Evolutionary conservation across 2,888 invertebrate genomes (phyloP), one percentile per base, ranked within the genome.

Genomic region (Caenorhabditis zanzibari): DNA sequence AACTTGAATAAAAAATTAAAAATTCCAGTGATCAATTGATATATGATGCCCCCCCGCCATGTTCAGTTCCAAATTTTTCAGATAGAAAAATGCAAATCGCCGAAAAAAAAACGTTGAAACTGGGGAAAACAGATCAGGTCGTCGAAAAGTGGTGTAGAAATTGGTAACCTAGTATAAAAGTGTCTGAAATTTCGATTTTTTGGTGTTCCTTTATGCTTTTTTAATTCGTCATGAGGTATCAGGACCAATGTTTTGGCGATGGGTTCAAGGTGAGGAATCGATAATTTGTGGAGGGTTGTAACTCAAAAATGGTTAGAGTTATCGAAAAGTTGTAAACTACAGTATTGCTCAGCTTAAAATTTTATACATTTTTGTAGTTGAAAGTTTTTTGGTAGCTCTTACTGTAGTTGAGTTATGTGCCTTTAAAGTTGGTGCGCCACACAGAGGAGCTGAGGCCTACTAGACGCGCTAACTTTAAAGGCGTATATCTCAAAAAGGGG

Each of bases 241-340:
- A 77, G 26, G 52, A 77, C 22, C 69, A 77, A 52, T 77, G 77
- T 26, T 77, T 71, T 32, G 77, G 77, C 12, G 19, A 38, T 16
- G 69, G 63, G 0, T 26, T 28, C 28, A 77, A 71, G 68, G 77
- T 77, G 28, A 41, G 61, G n/a, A n/a, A n/a, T n/a, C n/a, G n/a
- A 12, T 2, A 14, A 26, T 59, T 22, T 52, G 3, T 22, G 7
- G 12, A 26, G 14, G 26, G 14, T 22, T 32, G 26, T 54, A 38
- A 24, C 16, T 47, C 7, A 32, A 28, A n/a, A n/a, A n/a, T n/a
- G n/a, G n/a, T n/a, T n/a, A n/a, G 38, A 38, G 12, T 12, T 38
- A 38, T 6, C 5, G 7, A 32, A 32, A 32, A 32, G 32, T n/a
- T 32, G 32, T 38, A 12, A 6, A 10, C 26, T 26, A 54, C 2